A percentile compares a stretch with the other conserved stretches of the same genome.
These are phyloP conservation scores for Crotalus viridis DNA, from an alignment of 2,113 vertebrate genomes.

Conservation along the genomic window DNA sequence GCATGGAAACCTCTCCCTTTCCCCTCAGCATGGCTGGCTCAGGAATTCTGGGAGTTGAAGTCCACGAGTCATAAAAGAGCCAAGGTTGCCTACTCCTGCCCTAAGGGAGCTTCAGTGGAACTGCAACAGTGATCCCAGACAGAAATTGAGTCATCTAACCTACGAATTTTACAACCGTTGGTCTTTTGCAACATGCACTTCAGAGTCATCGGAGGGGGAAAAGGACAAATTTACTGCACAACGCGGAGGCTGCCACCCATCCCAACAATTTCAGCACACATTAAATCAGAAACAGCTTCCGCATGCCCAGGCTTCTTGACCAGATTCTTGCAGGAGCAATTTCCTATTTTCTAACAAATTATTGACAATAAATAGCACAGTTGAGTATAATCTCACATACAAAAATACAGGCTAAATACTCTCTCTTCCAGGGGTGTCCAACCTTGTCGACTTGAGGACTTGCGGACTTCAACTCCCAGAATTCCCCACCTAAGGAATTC, in stretches of 20 bases:
- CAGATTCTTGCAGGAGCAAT: background rate
- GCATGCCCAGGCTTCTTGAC: background rate
- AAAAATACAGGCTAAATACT: background rate
- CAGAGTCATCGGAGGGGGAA: background rate
- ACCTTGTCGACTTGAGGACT: too few relatives aligned
- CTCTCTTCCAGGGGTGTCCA: too few relatives aligned
- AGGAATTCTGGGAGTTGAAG: too few relatives aligned
- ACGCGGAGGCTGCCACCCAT: background rate
- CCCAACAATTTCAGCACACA: background rate
- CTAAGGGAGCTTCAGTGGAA: background rate
- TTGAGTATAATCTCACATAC: background rate
- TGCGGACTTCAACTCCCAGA: too few relatives aligned
- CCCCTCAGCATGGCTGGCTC: too few relatives aligned
- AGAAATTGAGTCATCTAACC: background rate
- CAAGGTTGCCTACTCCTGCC: too few relatives aligned
- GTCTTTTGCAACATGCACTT: background rate
- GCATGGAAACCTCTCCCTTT: too few relatives aligned
- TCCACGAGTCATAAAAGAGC: too few relatives aligned
- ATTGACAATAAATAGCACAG: background rate
- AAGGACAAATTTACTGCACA: background rate
- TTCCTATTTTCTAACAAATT: background rate
- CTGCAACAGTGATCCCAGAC: background rate
- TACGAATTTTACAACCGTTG: background rate
- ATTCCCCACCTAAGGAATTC: too few relatives aligned
- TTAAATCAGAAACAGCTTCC: background rate